A percentile compares a stretch with the other conserved stretches of the same genome.
These are phyloP conservation scores for Heliothis subflexa DNA, from an alignment of 1,140 invertebrate species.

Conservation along the genomic window DNA sequence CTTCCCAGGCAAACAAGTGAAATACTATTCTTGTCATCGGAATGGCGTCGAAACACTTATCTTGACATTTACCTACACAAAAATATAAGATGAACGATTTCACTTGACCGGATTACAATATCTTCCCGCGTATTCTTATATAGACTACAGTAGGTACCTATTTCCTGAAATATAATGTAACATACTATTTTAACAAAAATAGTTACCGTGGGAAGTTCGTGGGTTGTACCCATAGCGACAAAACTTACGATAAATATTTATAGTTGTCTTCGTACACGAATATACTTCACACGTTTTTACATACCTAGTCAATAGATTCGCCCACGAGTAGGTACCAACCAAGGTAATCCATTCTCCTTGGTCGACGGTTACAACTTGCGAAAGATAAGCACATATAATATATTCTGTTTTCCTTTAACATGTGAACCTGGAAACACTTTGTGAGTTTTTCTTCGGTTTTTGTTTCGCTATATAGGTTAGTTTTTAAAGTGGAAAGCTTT, in stretches of 20 bases:
- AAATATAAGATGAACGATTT: no score
- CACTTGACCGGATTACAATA: no score
- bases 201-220: background rate
- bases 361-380: conserved; percentile 2
- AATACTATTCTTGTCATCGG: no score
- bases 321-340: conserved; percentile 10
- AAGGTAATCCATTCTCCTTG: conserved; percentile 24
- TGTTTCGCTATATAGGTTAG: background rate
- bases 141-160: no score
- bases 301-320: conserved; percentile 1
- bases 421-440: conserved; percentile 10
- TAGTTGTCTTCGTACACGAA: background rate
- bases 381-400: conserved; percentile 5
- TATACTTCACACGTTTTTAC: conserved; percentile 2
- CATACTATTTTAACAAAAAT: background rate
- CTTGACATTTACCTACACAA: no score
- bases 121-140: no score
- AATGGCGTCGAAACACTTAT: no score
- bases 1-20: no score
- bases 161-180: no score
- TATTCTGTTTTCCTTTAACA: conserved; percentile 30
- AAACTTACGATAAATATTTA: background rate
- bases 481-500: background rate
- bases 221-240: background rate
- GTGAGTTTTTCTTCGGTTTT: background rate